Base-by-base conservation (phyloP, 2,113 vertebrate species). In the Peromyscus californicus region DNA sequence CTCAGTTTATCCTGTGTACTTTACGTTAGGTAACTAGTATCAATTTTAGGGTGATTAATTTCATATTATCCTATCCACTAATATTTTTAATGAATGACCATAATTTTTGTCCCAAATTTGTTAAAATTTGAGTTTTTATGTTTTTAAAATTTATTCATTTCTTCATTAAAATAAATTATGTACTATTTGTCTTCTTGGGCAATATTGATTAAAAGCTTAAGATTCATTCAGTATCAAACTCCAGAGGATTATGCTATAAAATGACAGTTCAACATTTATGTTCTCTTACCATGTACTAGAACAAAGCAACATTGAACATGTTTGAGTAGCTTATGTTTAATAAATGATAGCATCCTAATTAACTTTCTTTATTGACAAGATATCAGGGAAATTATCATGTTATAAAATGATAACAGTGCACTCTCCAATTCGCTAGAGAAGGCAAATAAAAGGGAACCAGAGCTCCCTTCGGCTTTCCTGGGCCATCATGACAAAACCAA, bases 251-350 rank as follows among this genome's bases (percentile, higher is more conserved):
- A 80, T 65, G 80, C 59, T 79, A 59, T 54, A 67, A 78, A 82
- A 87, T 88, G 45, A 13, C 65, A 89, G 11, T 74, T 85, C 70
- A 67, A 24, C 85, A 36, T 97, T 80, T 82, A 59, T 72, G 54
- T 89, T 86, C 70, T 95, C 90, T 94, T 94, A 94, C 86, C 59
- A 61, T 57, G 91, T 61, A 83, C 21, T 85, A 80, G 51, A 31
- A 70, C 26, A 93, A 78, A 63, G 76, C 67, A 79, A 89, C 92
- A 94, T 26, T 42, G 24, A 87, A 70, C 88, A 91, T 91, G 86
- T 89, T 76, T 93, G 48, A 78, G 45, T 13, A 83, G 31, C 42
- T 95, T 78, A 79, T 89, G 67, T 86, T 93, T 94, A 95, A 85
- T 59, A 89, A 94, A 89, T 95, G 39, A 59, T 93, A 82, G 63